phyloP scores from a whole-genome alignment of 1,140 invertebrate genomes.

The Vanessa atalanta region DNA sequence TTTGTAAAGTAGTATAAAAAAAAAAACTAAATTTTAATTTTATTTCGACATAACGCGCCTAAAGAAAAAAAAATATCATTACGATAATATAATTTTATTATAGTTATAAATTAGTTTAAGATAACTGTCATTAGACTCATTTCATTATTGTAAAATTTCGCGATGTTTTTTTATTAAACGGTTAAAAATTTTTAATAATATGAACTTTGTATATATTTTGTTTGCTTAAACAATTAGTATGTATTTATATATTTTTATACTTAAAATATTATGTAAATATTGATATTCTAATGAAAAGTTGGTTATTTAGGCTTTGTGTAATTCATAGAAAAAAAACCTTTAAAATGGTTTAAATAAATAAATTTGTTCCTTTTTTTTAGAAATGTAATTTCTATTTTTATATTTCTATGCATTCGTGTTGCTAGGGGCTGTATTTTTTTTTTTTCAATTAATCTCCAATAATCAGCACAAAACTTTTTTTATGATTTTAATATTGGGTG shows the following conservation, averaged over 20 bases:
- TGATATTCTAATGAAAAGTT: neutral
- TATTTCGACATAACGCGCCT: neutral
- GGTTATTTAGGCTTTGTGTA: neutral
- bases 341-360: neutral
- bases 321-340: neutral
- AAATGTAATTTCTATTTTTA: constrained; percentile 4
- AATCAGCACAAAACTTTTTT: neutral
- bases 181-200: neutral
- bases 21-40: neutral
- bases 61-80: neutral
- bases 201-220: neutral
- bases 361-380: neutral
- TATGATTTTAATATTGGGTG: neutral
- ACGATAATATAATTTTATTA: neutral
- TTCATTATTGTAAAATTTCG: neutral
- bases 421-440: neutral
- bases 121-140: neutral
- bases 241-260: neutral
- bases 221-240: neutral
- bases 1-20: no score
- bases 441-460: neutral
- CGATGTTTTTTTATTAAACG: neutral
- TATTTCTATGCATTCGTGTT: neutral
- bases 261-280: constrained; percentile 1
- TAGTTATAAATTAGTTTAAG: neutral